A percentile compares a stretch with the other conserved stretches of the same genome.
phyloP scores from a whole-genome alignment of 2,113 vertebrate species.

The Geothlypis trichas region DNA sequence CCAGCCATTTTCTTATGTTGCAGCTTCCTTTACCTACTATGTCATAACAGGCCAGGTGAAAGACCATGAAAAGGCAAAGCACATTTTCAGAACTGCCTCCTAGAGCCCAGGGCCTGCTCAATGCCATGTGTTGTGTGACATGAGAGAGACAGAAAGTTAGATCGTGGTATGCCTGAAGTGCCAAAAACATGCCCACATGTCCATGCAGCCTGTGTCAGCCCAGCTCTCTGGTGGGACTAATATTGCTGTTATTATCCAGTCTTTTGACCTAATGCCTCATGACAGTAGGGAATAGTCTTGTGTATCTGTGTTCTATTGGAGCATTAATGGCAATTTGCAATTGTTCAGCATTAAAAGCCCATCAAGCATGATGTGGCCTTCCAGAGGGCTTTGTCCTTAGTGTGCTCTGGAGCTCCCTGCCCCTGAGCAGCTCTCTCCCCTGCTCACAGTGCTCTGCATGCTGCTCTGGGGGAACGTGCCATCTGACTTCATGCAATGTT shows the following conservation, averaged over 20 bases:
- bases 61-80: background rate
- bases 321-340: slow-evolving; percentile 25
- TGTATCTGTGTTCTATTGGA: background rate
- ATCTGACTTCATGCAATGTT: background rate
- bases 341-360: slow-evolving; percentile 21
- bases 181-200: background rate
- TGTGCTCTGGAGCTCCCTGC: background rate
- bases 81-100: background rate
- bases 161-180: background rate
- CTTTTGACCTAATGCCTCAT: background rate
- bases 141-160: background rate
- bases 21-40: background rate
- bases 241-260: background rate
- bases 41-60: background rate
- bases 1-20: background rate
- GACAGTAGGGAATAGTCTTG: background rate
- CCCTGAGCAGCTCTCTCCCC: background rate
- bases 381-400: background rate
- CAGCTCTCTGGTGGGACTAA: background rate
- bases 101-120: background rate
- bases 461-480: background rate
- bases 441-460: background rate
- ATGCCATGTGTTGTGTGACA: accelerated
- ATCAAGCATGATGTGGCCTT: background rate
- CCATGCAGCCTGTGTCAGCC: background rate